These are phyloP conservation scores for Paramisgurnus dabryanus DNA, from an alignment of 2,113 vertebrate species.

Conservation along the genomic window DNA sequence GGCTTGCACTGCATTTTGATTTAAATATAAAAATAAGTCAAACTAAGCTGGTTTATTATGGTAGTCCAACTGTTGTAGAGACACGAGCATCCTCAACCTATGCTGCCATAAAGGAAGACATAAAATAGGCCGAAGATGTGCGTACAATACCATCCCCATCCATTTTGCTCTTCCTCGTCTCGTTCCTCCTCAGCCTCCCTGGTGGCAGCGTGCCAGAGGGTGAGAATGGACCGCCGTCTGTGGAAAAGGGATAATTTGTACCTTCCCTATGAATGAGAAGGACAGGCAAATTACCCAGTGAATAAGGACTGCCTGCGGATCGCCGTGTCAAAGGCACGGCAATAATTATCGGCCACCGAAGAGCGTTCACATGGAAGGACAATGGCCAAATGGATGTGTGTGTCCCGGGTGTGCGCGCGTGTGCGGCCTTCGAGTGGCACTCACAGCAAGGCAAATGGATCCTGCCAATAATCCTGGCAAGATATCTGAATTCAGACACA, in stretches of 20 bases:
- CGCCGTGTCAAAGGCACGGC: slow-evolving; percentile 83
- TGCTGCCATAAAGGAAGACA: neutral
- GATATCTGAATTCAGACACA: slow-evolving; percentile 70
- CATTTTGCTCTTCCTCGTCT: slow-evolving; percentile 58
- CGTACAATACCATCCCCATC: slow-evolving; percentile 17
- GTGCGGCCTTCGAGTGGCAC: slow-evolving; percentile 28
- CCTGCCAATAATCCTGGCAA: slow-evolving; percentile 45
- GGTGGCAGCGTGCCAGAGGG: slow-evolving; percentile 58
- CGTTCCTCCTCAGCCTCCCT: slow-evolving; percentile 65
- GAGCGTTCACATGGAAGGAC: slow-evolving; percentile 42
- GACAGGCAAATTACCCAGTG: slow-evolving; percentile 99
- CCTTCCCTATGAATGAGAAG: slow-evolving; percentile 94
- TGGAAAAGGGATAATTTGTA: slow-evolving; percentile 95
- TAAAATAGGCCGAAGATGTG: slow-evolving; percentile 35
- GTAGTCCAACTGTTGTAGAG: no score
- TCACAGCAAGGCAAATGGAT: slow-evolving; percentile 43
- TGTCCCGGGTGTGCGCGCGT: slow-evolving; percentile 18
- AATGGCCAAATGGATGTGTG: slow-evolving; percentile 43
- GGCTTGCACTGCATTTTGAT: no score
- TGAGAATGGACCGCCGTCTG: slow-evolving; percentile 84
- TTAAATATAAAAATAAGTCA: no score
- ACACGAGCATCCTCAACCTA: neutral
- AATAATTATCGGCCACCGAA: slow-evolving; percentile 50
- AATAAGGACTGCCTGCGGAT: slow-evolving; percentile 98
- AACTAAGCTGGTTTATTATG: neutral